A percentile compares a stretch with the other conserved stretches of the same genome.
These are phyloP conservation scores for Neolamprologus caudopunctatus DNA, from an alignment of 2,113 vertebrate genomes.

Conservation along the genomic window DNA sequence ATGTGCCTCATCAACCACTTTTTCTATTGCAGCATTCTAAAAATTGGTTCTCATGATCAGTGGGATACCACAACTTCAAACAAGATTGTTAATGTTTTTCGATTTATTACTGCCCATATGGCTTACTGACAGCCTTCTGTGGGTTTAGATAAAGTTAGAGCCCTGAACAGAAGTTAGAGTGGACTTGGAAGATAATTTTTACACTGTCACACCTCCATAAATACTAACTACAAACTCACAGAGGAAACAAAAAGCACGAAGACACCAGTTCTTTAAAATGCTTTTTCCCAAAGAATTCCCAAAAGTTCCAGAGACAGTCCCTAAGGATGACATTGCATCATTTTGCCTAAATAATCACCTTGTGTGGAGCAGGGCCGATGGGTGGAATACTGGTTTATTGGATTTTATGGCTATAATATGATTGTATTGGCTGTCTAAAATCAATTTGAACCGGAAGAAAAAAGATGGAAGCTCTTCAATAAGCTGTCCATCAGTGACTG, in stretches of 20 bases:
- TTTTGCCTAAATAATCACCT: slow-evolving; percentile 28
- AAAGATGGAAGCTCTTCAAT: background rate
- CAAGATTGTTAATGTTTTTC: background rate
- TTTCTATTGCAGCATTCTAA: background rate
- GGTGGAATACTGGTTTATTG: background rate
- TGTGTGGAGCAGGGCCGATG: background rate
- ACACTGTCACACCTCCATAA: background rate
- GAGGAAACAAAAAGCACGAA: slow-evolving; percentile 19
- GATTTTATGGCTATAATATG: background rate
- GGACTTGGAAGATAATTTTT: background rate
- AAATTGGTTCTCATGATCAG: background rate
- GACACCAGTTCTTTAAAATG: background rate
- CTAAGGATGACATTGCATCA: background rate
- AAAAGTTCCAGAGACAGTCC: background rate
- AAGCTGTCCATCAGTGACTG: background rate
- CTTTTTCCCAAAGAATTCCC: background rate
- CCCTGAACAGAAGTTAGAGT: background rate
- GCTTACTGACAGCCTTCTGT: background rate
- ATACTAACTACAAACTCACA: slow-evolving; percentile 27
- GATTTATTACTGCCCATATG: background rate
- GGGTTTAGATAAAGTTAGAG: background rate
- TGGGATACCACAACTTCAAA: background rate
- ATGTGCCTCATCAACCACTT: slow-evolving; percentile 22
- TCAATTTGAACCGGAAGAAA: background rate
- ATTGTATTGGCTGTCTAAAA: background rate